These are phyloP conservation scores for Urocitellus parryii DNA, from an alignment of 2,113 vertebrate species.

Conservation along the genomic window DNA sequence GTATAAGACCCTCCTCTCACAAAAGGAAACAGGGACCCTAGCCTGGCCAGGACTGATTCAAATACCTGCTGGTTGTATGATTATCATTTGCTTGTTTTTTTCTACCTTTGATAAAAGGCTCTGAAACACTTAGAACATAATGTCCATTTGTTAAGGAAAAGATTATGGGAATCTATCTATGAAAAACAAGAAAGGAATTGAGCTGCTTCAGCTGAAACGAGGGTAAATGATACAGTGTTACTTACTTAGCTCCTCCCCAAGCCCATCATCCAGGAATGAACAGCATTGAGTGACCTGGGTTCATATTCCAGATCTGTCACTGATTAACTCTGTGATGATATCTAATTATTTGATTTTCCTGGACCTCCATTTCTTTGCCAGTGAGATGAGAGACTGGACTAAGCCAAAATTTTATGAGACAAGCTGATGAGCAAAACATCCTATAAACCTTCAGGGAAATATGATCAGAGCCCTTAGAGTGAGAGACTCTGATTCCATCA, in stretches of 20 bases:
- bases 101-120: neutral
- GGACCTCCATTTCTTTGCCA: neutral
- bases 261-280: neutral
- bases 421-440: neutral
- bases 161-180: neutral
- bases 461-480: neutral
- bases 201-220: neutral
- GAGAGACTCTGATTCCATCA: neutral
- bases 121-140: neutral
- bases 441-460: constrained; percentile 1
- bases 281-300: neutral
- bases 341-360: neutral
- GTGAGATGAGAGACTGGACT: neutral
- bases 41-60: neutral
- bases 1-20: neutral
- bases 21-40: neutral
- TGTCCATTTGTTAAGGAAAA: neutral
- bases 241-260: neutral
- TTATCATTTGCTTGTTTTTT: neutral
- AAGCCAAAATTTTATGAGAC: neutral
- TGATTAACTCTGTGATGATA: neutral
- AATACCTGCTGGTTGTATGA: neutral
- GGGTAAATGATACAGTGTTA: fast-evolving
- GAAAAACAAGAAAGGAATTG: neutral
- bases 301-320: neutral